phyloP scores from a whole-genome alignment of 2,797 vertebrate species.

The Brachyalestes nurse region DNA sequence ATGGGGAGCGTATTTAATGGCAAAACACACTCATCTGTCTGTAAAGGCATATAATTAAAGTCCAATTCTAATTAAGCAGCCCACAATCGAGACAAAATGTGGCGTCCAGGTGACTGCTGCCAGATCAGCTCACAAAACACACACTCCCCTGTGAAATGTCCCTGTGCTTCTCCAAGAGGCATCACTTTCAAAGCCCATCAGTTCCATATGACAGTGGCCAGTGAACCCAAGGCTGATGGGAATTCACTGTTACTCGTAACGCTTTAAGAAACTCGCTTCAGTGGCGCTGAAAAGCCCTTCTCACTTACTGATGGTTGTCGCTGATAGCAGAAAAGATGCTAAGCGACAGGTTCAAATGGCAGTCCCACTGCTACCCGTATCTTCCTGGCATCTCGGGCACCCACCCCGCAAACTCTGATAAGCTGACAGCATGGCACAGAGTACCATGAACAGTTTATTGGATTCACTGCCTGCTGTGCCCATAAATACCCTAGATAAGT shows the following conservation, averaged over 20 bases:
- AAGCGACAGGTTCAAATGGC: slow-evolving; percentile 64
- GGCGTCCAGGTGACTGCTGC: slow-evolving; percentile 21
- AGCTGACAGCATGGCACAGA: slow-evolving; percentile 60
- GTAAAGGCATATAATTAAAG: slow-evolving; percentile 35
- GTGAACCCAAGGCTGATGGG: slow-evolving; percentile 24
- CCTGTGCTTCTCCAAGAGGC: background rate
- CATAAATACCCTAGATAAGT: slow-evolving; percentile 64
- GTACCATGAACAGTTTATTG: slow-evolving; percentile 58
- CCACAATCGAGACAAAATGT: slow-evolving; percentile 12
- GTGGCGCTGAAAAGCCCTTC: slow-evolving; percentile 63
- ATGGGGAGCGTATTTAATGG: slow-evolving; percentile 35
- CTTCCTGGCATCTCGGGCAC: slow-evolving; percentile 62
- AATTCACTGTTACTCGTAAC: slow-evolving; percentile 50
- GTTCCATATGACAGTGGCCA: slow-evolving; percentile 34
- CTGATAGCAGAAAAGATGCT: slow-evolving; percentile 66
- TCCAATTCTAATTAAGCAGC: slow-evolving; percentile 41
- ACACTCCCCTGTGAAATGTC: slow-evolving; percentile 13
- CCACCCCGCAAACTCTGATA: slow-evolving; percentile 57
- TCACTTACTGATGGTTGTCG: slow-evolving; percentile 67
- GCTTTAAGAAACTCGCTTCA: slow-evolving; percentile 58
- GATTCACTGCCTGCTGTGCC: slow-evolving; percentile 61
- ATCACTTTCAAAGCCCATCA: slow-evolving; percentile 48
- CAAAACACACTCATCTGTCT: slow-evolving; percentile 46
- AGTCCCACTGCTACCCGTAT: slow-evolving; percentile 56
- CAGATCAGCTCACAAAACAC: slow-evolving; percentile 5